These are phyloP conservation scores for Agrochola circellaris DNA, from an alignment of 2,888 invertebrate genomes.

Conservation along the genomic window DNA sequence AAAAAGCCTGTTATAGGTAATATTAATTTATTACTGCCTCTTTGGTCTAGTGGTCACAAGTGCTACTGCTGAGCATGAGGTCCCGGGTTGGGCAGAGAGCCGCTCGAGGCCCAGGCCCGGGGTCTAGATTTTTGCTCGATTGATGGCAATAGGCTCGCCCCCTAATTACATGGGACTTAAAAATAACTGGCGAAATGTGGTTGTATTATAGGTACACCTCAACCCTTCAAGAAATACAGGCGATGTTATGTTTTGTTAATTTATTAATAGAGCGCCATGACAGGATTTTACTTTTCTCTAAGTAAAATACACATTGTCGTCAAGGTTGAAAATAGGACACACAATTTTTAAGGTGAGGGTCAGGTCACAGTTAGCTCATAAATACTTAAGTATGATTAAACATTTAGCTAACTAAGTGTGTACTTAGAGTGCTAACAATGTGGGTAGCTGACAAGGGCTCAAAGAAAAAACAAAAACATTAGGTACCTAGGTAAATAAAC, in stretches of 20 bases:
- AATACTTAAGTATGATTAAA: slow-evolving; percentile 27
- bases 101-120: too few relatives aligned
- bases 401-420: background rate
- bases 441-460: background rate
- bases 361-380: background rate
- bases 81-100: too few relatives aligned
- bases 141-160: too few relatives aligned
- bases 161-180: too few relatives aligned
- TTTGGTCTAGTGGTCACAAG: too few relatives aligned
- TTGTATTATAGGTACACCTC: too few relatives aligned
- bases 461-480: slow-evolving; percentile 5
- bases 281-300: background rate
- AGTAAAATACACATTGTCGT: background rate
- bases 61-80: too few relatives aligned
- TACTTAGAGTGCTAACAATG: slow-evolving; percentile 18
- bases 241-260: background rate
- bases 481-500: background rate
- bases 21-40: too few relatives aligned
- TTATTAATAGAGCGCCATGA: too few relatives aligned
- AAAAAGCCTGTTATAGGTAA: background rate
- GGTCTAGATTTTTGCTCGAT: too few relatives aligned
- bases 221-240: too few relatives aligned
- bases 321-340: slow-evolving; percentile 9
- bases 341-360: slow-evolving; percentile 6
- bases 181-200: too few relatives aligned